Base-by-base conservation (phyloP, 2,888 invertebrate species). In the Pollenia amentaria region DNA sequence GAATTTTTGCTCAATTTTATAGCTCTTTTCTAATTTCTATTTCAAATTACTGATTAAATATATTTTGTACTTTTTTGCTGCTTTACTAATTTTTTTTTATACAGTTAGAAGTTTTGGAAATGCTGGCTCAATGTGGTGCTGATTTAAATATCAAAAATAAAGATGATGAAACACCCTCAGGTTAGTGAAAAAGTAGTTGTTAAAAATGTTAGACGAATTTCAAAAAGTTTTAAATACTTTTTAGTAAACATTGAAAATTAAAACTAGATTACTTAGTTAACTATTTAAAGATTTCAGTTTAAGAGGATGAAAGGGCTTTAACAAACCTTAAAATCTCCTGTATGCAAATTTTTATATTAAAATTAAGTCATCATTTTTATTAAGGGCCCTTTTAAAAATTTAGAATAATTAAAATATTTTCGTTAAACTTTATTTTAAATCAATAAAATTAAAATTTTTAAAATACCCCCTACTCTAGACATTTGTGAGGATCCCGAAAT, bases 401-500 rank as follows among this genome's bases (percentile, higher is more conserved):
- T 1, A 44, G 44, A 12, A 14, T 64, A 12, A 18, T 3, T 18
- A 3, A 11, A 11, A 57, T 29, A 12, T 57, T 57, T 29, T 6
- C 29, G 9, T 9, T 8, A 14, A 14, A 14, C 3, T 40, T 60
- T 60, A n/a, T 38, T 9, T 65, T 9, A 51, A 46, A 69, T 14
- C 9, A 14, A 10, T n/a, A n/a, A 70, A 53, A 18, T 42, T 1
- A 8, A 1, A 44, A 38, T 57, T 60, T 18, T 4, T 3, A 46
- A 53, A 72, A 51, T 3, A 3, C 18, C 14, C 10, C 38, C 14
- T 3, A 14, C 48, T 57, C 16, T 62, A 98, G 99, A 99, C 93
- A 98, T 99, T 90, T 99, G 98, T 93, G 99, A 99, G 93, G 99
- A 99, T 94, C 97, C 97, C 0, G 99, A 99, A 93, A 95, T 99